Evolutionary conservation across 2,113 vertebrate genomes (phyloP).

Genomic region (Nansenia antarctica): DNA sequence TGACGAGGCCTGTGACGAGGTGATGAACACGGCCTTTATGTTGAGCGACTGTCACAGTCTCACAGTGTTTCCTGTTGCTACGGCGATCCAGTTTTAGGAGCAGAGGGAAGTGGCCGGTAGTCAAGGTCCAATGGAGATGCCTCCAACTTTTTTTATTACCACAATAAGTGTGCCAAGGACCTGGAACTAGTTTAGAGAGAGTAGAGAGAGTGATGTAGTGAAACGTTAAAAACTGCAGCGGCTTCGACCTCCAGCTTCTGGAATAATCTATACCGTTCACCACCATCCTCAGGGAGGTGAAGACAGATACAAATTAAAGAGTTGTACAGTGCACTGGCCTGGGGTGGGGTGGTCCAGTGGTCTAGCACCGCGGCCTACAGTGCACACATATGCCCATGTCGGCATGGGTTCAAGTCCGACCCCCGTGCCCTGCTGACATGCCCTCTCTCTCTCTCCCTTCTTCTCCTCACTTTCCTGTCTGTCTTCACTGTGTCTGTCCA

Average conservation of each 20-base stretch:
- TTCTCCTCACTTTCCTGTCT: too few relatives aligned
- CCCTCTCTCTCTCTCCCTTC: too few relatives aligned
- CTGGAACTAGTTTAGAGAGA: conserved; percentile 30
- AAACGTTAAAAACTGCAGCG: conserved; percentile 30
- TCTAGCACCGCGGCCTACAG: too few relatives aligned
- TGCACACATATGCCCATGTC: too few relatives aligned
- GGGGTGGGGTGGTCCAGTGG: too few relatives aligned
- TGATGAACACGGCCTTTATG: conserved; percentile 26
- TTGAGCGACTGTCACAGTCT: conserved; percentile 14
- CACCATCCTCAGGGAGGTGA: conserved; percentile 36
- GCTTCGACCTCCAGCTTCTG: conserved; percentile 39
- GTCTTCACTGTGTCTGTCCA: too few relatives aligned
- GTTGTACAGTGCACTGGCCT: too few relatives aligned
- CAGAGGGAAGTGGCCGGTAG: not conserved
- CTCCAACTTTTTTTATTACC: conserved; percentile 34
- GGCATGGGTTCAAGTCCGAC: too few relatives aligned
- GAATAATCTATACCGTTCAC: conserved; percentile 47
- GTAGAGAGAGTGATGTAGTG: conserved; percentile 17
- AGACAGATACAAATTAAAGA: conserved; percentile 49
- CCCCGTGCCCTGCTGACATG: too few relatives aligned
- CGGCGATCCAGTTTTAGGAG: conserved; percentile 16
- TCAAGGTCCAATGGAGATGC: conserved; percentile 24
- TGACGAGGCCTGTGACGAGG: not conserved
- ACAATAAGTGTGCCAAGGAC: conserved; percentile 28
- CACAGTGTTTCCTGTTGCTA: conserved; percentile 18